A percentile compares a stretch with the other conserved stretches of the same genome.
Evolutionary conservation across 2,888 invertebrate species (phyloP).

Genomic region (Pyrgus malvae): DNA sequence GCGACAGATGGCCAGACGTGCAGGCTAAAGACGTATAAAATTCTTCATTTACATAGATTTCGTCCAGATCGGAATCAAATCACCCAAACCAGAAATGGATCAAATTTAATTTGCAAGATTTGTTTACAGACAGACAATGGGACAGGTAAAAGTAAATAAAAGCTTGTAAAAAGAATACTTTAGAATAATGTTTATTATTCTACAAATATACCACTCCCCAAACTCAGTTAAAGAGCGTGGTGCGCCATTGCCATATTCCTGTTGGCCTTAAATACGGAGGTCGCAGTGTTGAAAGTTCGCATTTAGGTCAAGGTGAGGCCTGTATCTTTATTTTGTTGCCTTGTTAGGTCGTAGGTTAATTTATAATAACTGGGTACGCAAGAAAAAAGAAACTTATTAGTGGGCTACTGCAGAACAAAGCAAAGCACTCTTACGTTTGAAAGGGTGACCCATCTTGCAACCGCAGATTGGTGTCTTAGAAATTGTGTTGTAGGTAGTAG

Average conservation of each 20-base stretch:
- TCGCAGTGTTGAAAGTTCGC: constrained; percentile 5
- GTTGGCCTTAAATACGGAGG: constrained; percentile 12
- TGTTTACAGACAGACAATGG: too few species aligned
- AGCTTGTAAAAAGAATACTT: too few species aligned
- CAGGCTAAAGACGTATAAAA: too few species aligned
- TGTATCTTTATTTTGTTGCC: constrained; percentile 17
- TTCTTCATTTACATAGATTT: too few species aligned
- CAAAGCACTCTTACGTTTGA: constrained; percentile 17
- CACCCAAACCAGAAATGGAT: too few species aligned
- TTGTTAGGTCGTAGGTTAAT: constrained; percentile 8
- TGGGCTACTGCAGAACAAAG: constrained; percentile 17
- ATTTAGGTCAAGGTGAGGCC: constrained; percentile 22
- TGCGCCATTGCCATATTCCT: not conserved
- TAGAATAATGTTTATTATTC: too few species aligned
- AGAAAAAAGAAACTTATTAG: constrained; percentile 22
- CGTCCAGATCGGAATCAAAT: too few species aligned
- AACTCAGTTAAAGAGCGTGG: not conserved
- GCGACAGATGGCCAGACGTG: too few species aligned
- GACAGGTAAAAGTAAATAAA: too few species aligned
- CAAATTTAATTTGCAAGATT: too few species aligned
- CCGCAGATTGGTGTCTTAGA: constrained; percentile 16
- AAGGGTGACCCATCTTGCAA: constrained; percentile 6
- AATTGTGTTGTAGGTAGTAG: not conserved
- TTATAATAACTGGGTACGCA: constrained; percentile 15
- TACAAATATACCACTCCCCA: too few species aligned